phyloP scores from a whole-genome alignment of 1,140 invertebrate species.

The Pemphigus obesinymphae region DNA sequence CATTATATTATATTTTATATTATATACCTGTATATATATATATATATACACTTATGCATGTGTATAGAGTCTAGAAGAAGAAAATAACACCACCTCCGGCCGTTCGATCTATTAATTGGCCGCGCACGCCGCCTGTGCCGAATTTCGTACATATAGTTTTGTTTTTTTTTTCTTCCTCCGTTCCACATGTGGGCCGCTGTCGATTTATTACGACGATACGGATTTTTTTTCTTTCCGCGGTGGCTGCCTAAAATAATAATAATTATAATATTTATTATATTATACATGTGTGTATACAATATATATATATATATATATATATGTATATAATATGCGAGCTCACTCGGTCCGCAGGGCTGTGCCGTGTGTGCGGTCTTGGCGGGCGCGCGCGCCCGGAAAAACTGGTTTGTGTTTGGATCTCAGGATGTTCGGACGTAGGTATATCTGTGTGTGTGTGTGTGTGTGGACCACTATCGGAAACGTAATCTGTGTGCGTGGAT shows the following conservation, averaged over 20 bases:
- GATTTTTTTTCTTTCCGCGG: not conserved
- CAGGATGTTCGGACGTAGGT: not conserved
- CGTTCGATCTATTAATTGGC: not conserved
- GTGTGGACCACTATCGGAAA: too few relatives aligned
- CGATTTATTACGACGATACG: not conserved
- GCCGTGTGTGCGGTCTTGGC: constrained; percentile 9
- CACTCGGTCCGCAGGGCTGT: not conserved
- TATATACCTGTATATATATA: not conserved
- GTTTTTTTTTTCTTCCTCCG: not conserved
- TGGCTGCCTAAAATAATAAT: not conserved
- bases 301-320: too few relatives aligned
- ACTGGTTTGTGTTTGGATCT: not conserved
- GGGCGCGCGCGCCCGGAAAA: not conserved
- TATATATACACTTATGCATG: too few relatives aligned
- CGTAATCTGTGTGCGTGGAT: not conserved
- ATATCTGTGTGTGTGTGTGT: too few relatives aligned
- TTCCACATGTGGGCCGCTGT: not conserved
- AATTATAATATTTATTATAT: not conserved
- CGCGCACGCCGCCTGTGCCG: not conserved
- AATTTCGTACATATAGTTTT: not conserved
- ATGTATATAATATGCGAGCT: not conserved
- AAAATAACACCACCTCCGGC: not conserved
- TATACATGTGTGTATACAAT: too few relatives aligned
- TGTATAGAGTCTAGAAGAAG: not conserved
- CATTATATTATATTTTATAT: not conserved